Conservation (phyloP, 2,888 invertebrate species). For the Caprella mutica region DNA sequence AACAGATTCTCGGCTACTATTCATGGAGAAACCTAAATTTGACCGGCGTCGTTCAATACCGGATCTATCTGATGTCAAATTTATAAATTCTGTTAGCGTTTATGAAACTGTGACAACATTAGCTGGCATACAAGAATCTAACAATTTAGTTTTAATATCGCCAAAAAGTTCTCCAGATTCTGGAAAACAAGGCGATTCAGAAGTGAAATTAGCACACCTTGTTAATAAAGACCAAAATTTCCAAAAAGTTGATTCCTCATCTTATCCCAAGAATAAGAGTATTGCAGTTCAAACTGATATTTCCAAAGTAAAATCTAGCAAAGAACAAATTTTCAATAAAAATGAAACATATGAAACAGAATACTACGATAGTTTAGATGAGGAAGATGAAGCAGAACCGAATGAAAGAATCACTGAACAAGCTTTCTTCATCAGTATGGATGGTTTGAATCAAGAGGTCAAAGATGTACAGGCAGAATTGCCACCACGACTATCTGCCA, state of each 20-base stretch:
- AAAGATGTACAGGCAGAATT: background rate
- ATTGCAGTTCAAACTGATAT: background rate
- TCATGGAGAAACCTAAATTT: slow-evolving; percentile 12
- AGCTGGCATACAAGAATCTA: slow-evolving; percentile 2
- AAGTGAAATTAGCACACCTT: too few relatives aligned
- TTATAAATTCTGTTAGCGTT: slow-evolving; percentile 6
- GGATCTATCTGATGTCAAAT: slow-evolving; percentile 9
- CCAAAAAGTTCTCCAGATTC: background rate
- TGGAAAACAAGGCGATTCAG: background rate
- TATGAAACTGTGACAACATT: slow-evolving; percentile 11
- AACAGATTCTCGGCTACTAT: slow-evolving; percentile 7
- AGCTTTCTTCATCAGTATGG: slow-evolving; percentile 1
- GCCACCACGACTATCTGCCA: slow-evolving; percentile 4
- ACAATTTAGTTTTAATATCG: slow-evolving; percentile 1
- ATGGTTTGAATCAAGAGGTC: background rate
- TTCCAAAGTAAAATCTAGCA: background rate
- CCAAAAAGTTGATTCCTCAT: background rate
- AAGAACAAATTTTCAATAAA: background rate
- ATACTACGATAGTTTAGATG: slow-evolving; percentile 15
- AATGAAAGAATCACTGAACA: background rate
- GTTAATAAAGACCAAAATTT: background rate
- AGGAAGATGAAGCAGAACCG: background rate
- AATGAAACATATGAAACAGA: too few relatives aligned
- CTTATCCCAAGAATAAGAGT: background rate
- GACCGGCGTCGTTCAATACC: slow-evolving; percentile 14